Percentiles rank a stretch among this genome's conserved stretches.
phyloP scores from a whole-genome alignment of 2,797 vertebrate species.

The Lophotriccus pileatus region DNA sequence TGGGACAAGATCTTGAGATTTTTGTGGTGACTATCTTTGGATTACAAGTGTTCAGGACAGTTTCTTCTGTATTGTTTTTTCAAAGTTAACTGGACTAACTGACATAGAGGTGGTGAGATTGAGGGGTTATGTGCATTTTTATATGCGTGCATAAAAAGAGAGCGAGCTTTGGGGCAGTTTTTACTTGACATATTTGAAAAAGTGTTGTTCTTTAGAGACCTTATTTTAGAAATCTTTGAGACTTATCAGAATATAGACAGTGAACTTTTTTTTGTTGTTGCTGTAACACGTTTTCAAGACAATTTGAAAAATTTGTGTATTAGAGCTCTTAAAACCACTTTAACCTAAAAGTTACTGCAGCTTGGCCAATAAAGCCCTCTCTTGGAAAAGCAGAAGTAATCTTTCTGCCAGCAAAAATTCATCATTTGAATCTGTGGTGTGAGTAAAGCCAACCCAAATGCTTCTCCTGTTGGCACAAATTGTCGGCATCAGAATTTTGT shows the following conservation, averaged over 20 bases:
- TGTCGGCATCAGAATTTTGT: background rate
- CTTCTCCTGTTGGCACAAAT: background rate
- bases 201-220: background rate
- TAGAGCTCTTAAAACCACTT: background rate
- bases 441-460: background rate
- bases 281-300: background rate
- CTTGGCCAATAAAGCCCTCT: background rate
- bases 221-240: background rate
- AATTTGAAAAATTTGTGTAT: background rate
- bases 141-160: background rate
- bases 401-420: background rate
- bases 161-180: background rate
- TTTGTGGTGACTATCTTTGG: background rate
- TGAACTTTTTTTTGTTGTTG: background rate
- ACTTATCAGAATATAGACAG: background rate
- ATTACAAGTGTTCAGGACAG: background rate
- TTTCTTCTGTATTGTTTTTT: background rate
- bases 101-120: background rate
- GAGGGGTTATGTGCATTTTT: background rate
- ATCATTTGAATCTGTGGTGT: background rate
- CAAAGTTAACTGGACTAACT: background rate
- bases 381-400: background rate
- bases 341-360: background rate
- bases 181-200: background rate
- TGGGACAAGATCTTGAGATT: background rate